phyloP scores from a whole-genome alignment of 2,113 vertebrate genomes.

The Pollachius pollachius region DNA sequence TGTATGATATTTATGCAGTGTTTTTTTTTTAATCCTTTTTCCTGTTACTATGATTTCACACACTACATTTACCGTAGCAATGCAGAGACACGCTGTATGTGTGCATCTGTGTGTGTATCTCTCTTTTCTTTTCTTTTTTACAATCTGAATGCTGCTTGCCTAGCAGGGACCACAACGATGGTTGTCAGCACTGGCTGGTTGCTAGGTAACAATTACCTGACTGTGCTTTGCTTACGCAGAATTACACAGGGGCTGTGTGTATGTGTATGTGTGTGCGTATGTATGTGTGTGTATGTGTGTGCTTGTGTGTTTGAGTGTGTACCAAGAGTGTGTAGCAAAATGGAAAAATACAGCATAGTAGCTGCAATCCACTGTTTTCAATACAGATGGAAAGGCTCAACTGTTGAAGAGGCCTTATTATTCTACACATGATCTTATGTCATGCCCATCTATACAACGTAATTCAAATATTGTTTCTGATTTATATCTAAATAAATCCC shows the following conservation, averaged over 20 bases:
- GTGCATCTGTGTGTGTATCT: conserved; percentile 5
- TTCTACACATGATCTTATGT: too few species aligned
- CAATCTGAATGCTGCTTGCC: conserved; percentile 64
- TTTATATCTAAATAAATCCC: too few species aligned
- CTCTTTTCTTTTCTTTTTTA: conserved; percentile 48
- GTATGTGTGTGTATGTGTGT: not conserved
- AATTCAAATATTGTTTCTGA: too few species aligned
- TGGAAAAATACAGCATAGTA: conserved; percentile 58
- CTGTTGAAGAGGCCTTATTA: too few species aligned
- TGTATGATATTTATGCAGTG: too few species aligned
- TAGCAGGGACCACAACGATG: conserved; percentile 70
- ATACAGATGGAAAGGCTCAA: conserved; percentile 28
- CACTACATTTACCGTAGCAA: too few species aligned
- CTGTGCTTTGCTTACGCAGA: conserved; percentile 70
- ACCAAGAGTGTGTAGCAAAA: conserved; percentile 7
- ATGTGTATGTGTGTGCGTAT: not conserved
- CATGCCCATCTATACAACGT: too few species aligned
- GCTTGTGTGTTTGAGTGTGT: conserved; percentile 12
- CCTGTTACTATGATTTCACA: too few species aligned
- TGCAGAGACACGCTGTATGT: not conserved
- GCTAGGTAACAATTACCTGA: conserved; percentile 82
- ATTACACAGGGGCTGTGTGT: conserved; percentile 53
- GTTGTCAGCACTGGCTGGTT: conserved; percentile 76
- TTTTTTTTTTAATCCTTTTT: too few species aligned
- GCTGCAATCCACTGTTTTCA: conserved; percentile 37